Evolutionary conservation across 2,113 vertebrate genomes (phyloP).

Genomic region (Barnardius zonarius): DNA sequence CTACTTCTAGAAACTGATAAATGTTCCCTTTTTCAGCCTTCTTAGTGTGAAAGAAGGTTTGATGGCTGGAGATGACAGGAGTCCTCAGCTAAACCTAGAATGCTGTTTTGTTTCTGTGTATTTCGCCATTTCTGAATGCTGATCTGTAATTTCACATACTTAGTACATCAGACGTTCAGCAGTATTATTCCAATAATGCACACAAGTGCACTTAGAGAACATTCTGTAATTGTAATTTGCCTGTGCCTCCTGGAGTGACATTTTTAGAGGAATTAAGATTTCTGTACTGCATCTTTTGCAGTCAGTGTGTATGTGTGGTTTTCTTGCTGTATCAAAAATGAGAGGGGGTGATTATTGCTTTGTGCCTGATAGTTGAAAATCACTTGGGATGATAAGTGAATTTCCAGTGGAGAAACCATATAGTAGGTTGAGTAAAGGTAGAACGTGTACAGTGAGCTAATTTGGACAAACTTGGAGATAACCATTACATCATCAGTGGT

Average conservation of each 20-base stretch:
- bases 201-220: not conserved
- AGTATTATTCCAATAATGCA: not conserved
- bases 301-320: not conserved
- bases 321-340: not conserved
- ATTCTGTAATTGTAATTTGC: not conserved
- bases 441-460: not conserved
- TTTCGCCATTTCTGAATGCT: not conserved
- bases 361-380: slow-evolving; percentile 15
- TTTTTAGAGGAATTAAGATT: slow-evolving; percentile 17
- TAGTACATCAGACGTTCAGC: not conserved
- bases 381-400: slow-evolving; percentile 5
- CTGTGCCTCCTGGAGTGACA: not conserved
- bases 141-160: not conserved
- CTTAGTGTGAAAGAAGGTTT: not conserved
- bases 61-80: not conserved
- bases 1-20: not conserved
- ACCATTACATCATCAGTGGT: not conserved
- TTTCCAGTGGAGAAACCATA: not conserved
- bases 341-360: slow-evolving; percentile 24
- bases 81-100: not conserved
- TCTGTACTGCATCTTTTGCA: not conserved
- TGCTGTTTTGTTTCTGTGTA: not conserved
- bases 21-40: not conserved
- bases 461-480: not conserved
- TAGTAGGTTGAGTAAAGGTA: not conserved